These are phyloP conservation scores for Conistra vaccinii DNA, from an alignment of 2,888 invertebrate species.

Conservation along the genomic window DNA sequence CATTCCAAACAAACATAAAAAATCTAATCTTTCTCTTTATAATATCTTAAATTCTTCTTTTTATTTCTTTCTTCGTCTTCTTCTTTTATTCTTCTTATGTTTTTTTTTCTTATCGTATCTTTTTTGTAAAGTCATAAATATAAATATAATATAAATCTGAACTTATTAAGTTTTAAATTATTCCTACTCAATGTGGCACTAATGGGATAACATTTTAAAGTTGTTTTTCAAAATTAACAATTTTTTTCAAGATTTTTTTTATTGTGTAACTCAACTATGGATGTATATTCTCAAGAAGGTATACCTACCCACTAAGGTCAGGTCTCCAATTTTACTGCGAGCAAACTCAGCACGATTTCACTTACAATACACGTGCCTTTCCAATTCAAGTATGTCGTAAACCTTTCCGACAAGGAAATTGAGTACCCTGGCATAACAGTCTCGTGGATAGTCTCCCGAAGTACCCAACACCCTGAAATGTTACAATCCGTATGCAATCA, in stretches of 20 bases:
- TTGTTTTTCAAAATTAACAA: too few species aligned
- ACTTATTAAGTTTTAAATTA: too few species aligned
- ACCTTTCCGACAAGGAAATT: constrained; percentile 52
- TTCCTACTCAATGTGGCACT: background rate
- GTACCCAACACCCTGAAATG: constrained; percentile 18
- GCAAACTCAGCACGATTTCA: constrained; percentile 15
- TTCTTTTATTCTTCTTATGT: too few species aligned
- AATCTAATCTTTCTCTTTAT: too few species aligned
- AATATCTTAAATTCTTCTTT: too few species aligned
- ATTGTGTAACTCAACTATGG: background rate
- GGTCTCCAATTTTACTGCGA: constrained; percentile 6
- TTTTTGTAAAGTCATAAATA: too few species aligned
- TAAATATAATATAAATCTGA: too few species aligned
- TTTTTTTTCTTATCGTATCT: too few species aligned
- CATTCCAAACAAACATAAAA: too few species aligned
- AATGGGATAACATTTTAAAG: background rate
- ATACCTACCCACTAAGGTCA: background rate
- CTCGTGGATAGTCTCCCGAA: constrained; percentile 24
- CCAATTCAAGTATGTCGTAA: constrained; percentile 41
- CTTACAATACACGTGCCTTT: constrained; percentile 22
- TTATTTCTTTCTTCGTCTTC: too few species aligned
- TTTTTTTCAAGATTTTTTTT: background rate
- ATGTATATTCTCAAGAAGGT: background rate
- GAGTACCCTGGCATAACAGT: constrained; percentile 38
- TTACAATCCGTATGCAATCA: constrained; percentile 51